Base-by-base conservation (phyloP, 2,888 invertebrate genomes). In the Phania funesta region DNA sequence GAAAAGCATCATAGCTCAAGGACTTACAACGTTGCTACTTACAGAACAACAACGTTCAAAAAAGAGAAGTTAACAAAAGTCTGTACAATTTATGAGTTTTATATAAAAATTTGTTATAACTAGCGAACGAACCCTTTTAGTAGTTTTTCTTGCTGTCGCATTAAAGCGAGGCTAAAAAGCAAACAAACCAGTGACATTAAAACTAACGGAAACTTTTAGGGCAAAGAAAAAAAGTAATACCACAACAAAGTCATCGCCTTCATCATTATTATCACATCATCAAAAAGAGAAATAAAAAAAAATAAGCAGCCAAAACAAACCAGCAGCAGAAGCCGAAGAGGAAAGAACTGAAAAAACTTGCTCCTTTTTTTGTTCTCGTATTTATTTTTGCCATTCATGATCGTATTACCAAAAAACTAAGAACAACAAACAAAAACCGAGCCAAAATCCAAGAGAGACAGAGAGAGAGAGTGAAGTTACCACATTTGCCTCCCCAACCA, bases 1-100 rank as follows among this genome's bases (percentile, higher is more conserved):
- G 38, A 67, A 74, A 64, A 70, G 64, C 64, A 70, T 16, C 41
- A 80, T 58, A 9, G 48, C 64, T 80, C 56, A 75, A 80, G 80
- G 80, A 80, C 68, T 54, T 54, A 26, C 24, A 54, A 8, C 26
- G 22, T 50, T 38, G 54, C 54, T 54, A 24, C 29, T 56, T 16
- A 41, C 48, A 78, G 68, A 44, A 73, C 74, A 82, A 76, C 70
- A 79, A 29, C n/a, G 84, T n/a, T 4, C 6, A 38, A 32, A 62
- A 20, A 73, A 29, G 50, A 77, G 50, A 58, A 68, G n/a, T 67
- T 29, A 58, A 18, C 64, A 54, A 64, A 64, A 64, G 41, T 52
- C 18, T 22, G 58, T 44, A 52, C 32, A 76, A 50, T 67, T 76
- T 76, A 65, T 58, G 65, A 71, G 64, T 52, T 71, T 54, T 20